phyloP scores from a whole-genome alignment of 2,113 vertebrate species.

The Sus scrofa region DNA sequence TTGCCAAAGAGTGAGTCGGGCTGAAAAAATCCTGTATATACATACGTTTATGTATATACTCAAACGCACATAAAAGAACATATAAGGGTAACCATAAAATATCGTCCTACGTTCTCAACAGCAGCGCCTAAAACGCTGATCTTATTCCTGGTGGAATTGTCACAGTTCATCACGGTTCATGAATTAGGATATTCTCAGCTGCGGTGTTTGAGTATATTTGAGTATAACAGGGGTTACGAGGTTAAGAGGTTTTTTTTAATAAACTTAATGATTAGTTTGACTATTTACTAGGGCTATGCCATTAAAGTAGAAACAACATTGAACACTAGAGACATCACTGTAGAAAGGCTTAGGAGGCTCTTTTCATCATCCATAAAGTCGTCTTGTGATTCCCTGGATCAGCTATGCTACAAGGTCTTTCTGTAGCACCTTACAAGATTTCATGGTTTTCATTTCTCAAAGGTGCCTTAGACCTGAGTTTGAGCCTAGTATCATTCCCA shows the following conservation, averaged over 20 bases:
- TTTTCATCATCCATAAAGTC: not conserved
- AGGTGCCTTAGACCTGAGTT: not conserved
- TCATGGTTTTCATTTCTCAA: rapidly evolving
- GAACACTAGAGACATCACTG: not conserved
- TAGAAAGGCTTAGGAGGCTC: constrained; percentile 13
- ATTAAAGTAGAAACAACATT: not conserved
- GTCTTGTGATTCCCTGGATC: not conserved
- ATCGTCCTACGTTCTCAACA: not conserved
- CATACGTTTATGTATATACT: rapidly evolving
- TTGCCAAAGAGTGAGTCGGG: not conserved
- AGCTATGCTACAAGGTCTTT: not conserved
- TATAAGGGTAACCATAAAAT: not conserved
- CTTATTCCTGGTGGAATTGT: not conserved
- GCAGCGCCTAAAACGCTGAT: rapidly evolving
- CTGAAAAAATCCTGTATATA: not conserved
- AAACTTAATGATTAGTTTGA: constrained; percentile 19
- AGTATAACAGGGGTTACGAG: not conserved
- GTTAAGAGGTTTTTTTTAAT: constrained; percentile 62
- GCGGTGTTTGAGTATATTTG: not conserved
- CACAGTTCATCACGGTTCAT: not conserved
- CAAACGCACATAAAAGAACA: rapidly evolving
- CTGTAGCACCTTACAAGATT: rapidly evolving
- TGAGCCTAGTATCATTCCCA: not conserved
- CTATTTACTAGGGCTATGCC: not conserved
- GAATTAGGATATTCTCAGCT: not conserved